Conservation (phyloP, 2,888 invertebrate genomes). For the Pristionchus maxplancki region DNA sequence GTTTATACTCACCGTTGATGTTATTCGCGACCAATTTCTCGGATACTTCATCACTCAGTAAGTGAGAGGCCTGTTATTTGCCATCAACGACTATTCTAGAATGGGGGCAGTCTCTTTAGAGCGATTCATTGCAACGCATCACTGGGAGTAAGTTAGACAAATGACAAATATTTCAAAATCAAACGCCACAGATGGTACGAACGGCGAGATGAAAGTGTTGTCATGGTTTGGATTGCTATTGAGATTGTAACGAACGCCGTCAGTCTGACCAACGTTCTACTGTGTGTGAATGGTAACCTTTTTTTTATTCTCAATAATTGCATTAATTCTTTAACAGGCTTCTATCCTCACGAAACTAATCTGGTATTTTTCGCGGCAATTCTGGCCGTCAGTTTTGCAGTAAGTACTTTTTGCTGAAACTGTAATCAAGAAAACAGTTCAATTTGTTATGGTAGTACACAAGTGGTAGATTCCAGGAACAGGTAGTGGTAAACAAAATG, state of each 20-base stretch:
- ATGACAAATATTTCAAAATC: too few species aligned
- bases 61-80: neutral
- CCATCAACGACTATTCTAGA: neutral
- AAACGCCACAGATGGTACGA: neutral
- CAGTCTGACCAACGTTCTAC: neutral
- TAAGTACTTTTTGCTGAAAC: too few species aligned
- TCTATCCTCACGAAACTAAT: neutral
- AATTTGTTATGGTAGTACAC: too few species aligned
- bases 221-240: neutral
- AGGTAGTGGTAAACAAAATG: too few species aligned
- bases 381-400: neutral
- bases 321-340: neutral
- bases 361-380: neutral
- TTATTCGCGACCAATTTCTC: neutral
- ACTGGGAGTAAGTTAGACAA: neutral
- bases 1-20: neutral
- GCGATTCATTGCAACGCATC: neutral
- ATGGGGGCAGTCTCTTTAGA: neutral
- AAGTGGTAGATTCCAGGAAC: too few species aligned
- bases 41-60: neutral
- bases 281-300: neutral
- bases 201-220: neutral
- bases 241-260: neutral
- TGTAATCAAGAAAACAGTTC: too few species aligned
- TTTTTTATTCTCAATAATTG: neutral